Base-by-base conservation (phyloP, 2,888 invertebrate species). In the Geophilus truncorum region DNA sequence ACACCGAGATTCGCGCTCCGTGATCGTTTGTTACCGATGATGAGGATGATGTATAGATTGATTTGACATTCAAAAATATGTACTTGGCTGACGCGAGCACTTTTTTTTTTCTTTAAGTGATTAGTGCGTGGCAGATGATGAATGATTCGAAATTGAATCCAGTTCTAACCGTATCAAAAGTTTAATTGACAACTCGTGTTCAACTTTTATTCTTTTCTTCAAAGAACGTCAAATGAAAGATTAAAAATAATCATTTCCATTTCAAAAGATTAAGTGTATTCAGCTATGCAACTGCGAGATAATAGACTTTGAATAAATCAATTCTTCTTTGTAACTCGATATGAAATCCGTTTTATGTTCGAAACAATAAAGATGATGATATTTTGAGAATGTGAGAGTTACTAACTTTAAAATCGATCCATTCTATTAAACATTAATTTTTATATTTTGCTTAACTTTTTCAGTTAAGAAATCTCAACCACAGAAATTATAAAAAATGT, bases 131-230 rank as follows among this genome's bases (percentile, higher is more conserved):
- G 18, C 51, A 51, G 18, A 51, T 70, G 70, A 70, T 70, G 70
- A n/a, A 70, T 28, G 70, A 70, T 23, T 28, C 28, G 6, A 70
- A 70, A 70, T 70, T 70, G 70, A 70, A 70, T 70, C 23, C 70
- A 70, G 70, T 15, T 23, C 18, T 28, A n/a, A n/a, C n/a, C n/a
- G n/a, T 15, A 25, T 70, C 70, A 28, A 70, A 70, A 28, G 15
- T 70, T 70, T 70, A 70, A 70, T 70, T 70, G 70, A 70, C 70
- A 70, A 70, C 28, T 70, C 70, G 3, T 70, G 28, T 70, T 70
- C 70, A 70, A 25, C 28, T 70, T n/a, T 4, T 23, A 1, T 70
- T 70, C 25, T 70, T 7, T 70, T 70, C 70, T 70, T 25, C n/a
- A 18, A 62, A 10, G 21, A 62, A 7, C 28, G 28, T 70, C 23